Percentiles rank a stretch among this genome's conserved stretches.
phyloP scores from a whole-genome alignment of 2,888 invertebrate genomes.

The Alloscopus bannaensis region DNA sequence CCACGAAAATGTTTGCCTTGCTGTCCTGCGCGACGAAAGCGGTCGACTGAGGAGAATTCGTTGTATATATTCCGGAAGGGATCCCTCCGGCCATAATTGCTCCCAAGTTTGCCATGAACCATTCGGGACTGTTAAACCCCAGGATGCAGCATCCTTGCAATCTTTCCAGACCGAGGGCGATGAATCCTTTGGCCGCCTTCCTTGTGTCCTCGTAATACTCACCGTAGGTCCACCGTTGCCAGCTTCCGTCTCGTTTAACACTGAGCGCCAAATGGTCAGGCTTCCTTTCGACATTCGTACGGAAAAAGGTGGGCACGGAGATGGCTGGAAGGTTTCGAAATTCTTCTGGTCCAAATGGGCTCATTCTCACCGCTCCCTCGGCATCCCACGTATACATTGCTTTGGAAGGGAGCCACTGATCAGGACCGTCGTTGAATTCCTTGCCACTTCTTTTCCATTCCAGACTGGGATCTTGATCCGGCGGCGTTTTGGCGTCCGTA shows the following conservation, averaged over 20 bases:
- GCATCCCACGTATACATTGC: constrained; percentile 79
- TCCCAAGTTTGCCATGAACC: constrained; percentile 90
- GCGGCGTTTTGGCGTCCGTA: constrained; percentile 18
- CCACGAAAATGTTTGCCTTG: constrained; percentile 88
- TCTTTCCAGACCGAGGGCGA: constrained; percentile 88
- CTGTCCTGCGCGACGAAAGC: constrained; percentile 85
- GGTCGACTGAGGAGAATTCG: constrained; percentile 91
- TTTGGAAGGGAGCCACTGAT: constrained; percentile 82
- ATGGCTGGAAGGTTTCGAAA: constrained; percentile 77
- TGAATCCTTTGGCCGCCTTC: constrained; percentile 87
- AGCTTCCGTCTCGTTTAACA: constrained; percentile 78
- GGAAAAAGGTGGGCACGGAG: constrained; percentile 85
- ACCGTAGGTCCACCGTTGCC: constrained; percentile 75
- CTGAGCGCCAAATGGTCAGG: constrained; percentile 83
- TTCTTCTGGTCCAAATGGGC: constrained; percentile 77
- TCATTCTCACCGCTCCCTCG: constrained; percentile 82
- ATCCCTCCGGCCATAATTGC: constrained; percentile 85
- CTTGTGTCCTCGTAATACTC: constrained; percentile 84
- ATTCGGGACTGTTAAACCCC: constrained; percentile 93
- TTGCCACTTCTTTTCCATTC: constrained; percentile 66
- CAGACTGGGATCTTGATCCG: constrained; percentile 66
- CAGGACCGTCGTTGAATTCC: constrained; percentile 77
- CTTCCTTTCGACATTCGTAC: constrained; percentile 80
- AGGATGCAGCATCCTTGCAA: constrained; percentile 90
- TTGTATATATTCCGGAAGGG: constrained; percentile 92